phyloP scores from a whole-genome alignment of 2,888 invertebrate species.

The Andrena haemorrhoa region DNA sequence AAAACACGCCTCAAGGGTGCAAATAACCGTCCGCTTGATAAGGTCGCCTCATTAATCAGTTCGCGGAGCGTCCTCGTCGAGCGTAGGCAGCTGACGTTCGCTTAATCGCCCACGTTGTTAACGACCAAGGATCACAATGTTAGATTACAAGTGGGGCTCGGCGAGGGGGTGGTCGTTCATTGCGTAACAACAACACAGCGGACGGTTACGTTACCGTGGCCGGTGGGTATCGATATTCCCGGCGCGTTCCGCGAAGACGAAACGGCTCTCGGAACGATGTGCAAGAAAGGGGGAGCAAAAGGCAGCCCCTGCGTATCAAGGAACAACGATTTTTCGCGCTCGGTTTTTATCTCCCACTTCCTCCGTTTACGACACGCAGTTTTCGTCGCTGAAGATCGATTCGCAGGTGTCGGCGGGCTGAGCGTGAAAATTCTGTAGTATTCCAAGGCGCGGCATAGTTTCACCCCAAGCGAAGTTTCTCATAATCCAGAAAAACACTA shows the following conservation, averaged over 20 bases:
- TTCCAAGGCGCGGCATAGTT: slow-evolving; percentile 7
- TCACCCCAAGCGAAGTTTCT: too few species aligned
- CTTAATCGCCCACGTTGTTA: slow-evolving; percentile 55
- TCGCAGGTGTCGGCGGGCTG: background rate
- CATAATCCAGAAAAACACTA: background rate
- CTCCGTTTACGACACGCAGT: slow-evolving; percentile 41
- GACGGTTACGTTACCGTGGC: too few species aligned
- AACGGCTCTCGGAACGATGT: slow-evolving; percentile 10
- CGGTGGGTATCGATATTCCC: too few species aligned
- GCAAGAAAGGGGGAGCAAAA: slow-evolving; percentile 10
- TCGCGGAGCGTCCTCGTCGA: slow-evolving; percentile 10
- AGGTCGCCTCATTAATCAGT: slow-evolving; percentile 49
- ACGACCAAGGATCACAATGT: slow-evolving; percentile 40
- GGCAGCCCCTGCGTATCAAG: slow-evolving; percentile 52
- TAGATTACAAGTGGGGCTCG: background rate
- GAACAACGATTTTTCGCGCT: slow-evolving; percentile 58
- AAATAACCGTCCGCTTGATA: slow-evolving; percentile 23
- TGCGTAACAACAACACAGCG: slow-evolving; percentile 28
- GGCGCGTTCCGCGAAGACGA: background rate
- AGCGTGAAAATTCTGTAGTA: background rate
- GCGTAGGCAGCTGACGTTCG: slow-evolving; percentile 43
- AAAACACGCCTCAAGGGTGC: slow-evolving; percentile 4
- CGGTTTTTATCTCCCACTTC: slow-evolving; percentile 43
- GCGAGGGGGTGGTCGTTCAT: background rate
- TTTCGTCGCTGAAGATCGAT: slow-evolving; percentile 18